A percentile compares a stretch with the other conserved stretches of the same genome.
phyloP scores from a whole-genome alignment of 2,888 invertebrate species.

The Siphonodentalium dalli region DNA sequence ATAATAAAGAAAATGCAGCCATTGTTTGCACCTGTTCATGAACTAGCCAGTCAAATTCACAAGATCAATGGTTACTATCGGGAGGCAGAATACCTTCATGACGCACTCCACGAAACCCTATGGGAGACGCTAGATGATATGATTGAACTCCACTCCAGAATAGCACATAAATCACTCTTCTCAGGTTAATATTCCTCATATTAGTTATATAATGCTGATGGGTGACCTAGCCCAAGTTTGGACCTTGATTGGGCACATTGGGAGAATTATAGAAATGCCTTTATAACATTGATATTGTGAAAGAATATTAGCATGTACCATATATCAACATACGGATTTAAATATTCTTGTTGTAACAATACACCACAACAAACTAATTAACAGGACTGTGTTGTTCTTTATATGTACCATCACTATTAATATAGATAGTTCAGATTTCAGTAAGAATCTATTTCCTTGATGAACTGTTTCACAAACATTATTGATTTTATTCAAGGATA shows the following conservation, averaged over 20 bases:
- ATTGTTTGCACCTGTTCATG: constrained; percentile 59
- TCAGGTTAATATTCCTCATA: constrained; percentile 39
- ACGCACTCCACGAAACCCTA: constrained; percentile 55
- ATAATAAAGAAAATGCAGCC: constrained; percentile 43
- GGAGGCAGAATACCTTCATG: constrained; percentile 54
- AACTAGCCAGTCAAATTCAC: constrained; percentile 55
- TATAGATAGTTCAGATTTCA: no score
- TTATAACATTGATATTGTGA: neutral
- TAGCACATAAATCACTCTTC: constrained; percentile 54
- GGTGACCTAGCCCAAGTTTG: neutral
- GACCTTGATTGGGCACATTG: no score
- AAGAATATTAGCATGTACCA: neutral
- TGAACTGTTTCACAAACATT: no score
- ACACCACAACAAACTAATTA: neutral
- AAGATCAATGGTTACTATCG: constrained; percentile 58
- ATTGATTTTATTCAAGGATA: no score
- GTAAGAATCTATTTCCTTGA: no score
- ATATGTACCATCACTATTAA: no score
- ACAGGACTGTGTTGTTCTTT: neutral
- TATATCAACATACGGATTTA: neutral
- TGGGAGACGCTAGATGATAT: constrained; percentile 59
- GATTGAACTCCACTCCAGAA: constrained; percentile 46
- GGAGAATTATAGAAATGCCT: no score
- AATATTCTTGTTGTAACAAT: neutral
- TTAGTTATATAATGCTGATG: neutral